A percentile compares a stretch with the other conserved stretches of the same genome.
Conservation (phyloP, 2,113 vertebrate species). For the Cyrtonyx montezumae region DNA sequence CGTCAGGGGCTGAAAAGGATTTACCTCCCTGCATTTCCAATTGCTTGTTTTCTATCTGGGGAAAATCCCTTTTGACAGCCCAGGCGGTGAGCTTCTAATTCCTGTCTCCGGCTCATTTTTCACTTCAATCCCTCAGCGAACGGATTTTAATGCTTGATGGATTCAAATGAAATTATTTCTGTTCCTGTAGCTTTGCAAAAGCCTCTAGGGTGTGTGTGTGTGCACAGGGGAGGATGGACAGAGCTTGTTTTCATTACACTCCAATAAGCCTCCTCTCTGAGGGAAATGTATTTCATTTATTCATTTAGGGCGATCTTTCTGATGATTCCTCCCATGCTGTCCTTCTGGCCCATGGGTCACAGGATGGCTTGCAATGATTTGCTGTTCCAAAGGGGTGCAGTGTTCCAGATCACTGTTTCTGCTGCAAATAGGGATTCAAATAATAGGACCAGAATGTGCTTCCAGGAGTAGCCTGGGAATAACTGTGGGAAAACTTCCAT, state of each 20-base stretch:
- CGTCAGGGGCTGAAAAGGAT: conserved; percentile 44
- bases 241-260: conserved; percentile 52
- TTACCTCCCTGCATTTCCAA: conserved; percentile 64
- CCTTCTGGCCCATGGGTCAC: not conserved
- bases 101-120: conserved; percentile 74
- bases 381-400: not conserved
- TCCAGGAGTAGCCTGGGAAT: not conserved
- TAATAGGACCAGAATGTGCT: not conserved
- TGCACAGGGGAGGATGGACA: conserved; percentile 12
- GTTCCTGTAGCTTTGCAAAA: conserved; percentile 72
- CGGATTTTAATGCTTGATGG: conserved; percentile 78
- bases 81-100: conserved; percentile 72
- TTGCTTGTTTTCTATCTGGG: conserved; percentile 69
- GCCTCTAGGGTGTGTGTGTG: conserved; percentile 42
- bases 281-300: conserved; percentile 44
- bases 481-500: not conserved
- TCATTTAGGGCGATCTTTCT: conserved; percentile 36
- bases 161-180: conserved; percentile 77
- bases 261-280: conserved; percentile 44
- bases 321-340: not conserved
- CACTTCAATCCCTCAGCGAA: conserved; percentile 70
- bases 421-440: not conserved
- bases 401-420: conserved; percentile 15
- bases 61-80: conserved; percentile 76
- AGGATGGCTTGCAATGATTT: not conserved